Evolutionary conservation across 2,797 vertebrate species (phyloP), one percentile per base, ranked within the genome.

Genomic region (Euthynnus affinis): DNA sequence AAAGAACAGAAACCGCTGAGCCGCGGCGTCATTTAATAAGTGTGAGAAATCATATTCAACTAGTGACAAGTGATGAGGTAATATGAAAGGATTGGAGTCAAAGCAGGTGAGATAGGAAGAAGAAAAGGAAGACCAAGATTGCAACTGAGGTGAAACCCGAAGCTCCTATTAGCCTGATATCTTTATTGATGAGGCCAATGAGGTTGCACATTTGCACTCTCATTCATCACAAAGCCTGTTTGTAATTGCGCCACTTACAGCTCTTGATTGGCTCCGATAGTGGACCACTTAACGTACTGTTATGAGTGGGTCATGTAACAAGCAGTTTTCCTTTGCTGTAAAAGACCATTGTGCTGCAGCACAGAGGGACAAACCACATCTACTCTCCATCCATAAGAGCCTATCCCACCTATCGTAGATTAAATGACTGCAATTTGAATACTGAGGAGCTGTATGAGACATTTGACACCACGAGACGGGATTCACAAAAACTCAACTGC

Each of bases 161-260:
- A 88, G 61, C 76, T 29, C 42, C 66, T 64, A 71, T 83, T 80
- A 73, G 55, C 23, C 27, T 4, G 68, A 74, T 32, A 71, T 64
- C 52, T 25, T 2, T 17, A 2, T 68, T 42, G 56, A 74, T 66
- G 67, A 84, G 68, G 71, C 82, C 70, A 84, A 68, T 64, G 13
- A 22, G 1, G 70, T 23, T 14, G 46, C 61, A 42, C 66, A 82
- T 82, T 80, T 44, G 60, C 7, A 18, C 40, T 58, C 60, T 74
- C 68, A 10, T 81, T 84, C 12, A 25, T 40, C 76, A 84, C 85
- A 92, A 91, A 86, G 79, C 64, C 59, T 34, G 60, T 69, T 76
- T 81, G 80, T 90, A 93, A 93, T 93, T 90, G 86, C 84, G 63
- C 67, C 89, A 88, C 87, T 94, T 92, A 89, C 68, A 63, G 78